Evolutionary conservation across 1,140 invertebrate genomes (phyloP), one percentile per base, ranked within the genome.

Genomic region (Myzus persicae): DNA sequence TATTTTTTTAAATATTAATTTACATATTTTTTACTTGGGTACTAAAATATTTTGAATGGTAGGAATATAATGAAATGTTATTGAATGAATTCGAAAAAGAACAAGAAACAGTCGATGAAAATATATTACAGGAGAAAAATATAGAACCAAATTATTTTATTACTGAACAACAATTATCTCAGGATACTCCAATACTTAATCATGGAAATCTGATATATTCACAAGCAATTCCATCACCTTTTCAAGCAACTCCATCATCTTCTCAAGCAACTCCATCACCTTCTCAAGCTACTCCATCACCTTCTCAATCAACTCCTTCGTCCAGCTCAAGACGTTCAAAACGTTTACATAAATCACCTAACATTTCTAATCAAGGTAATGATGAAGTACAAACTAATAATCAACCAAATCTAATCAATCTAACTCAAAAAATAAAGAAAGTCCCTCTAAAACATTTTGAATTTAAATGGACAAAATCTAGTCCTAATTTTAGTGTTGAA

Each of bases 1-100:
- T 36, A 76, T 38, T 81, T 81, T n/a, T 36, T 36, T 36, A 36
- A 81, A 38, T 81, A 36, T 81, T 18, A 20, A 81, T 81, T 81
- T 36, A 38, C 5, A 81, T 20, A 81, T 81, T 81, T 36, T 36
- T 36, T 36, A 36, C 18, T 20, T 54, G 51, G 51, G 1, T 54
- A 81, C 31, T 36, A 36, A 81, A 81, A 81, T 81, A 81, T 81
- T 36, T 81, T 81, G 0, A 81, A 36, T 81, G 0, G n/a, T 36
- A 81, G 76, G 76, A 81, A 36, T 81, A 81, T 81, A 81, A 81
- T 81, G 76, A 81, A 81, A 81, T 81, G 18, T 81, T 81, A 36
- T 2, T 81, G 14, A 81, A 81, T 6, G 76, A n/a, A n/a, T n/a
- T n/a, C n/a, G n/a, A n/a, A n/a, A n/a, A n/a, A n/a, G n/a, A n/a